Evolutionary conservation across 1,140 invertebrate species (phyloP).

Genomic region (Pseudomyrmex pallidus): DNA sequence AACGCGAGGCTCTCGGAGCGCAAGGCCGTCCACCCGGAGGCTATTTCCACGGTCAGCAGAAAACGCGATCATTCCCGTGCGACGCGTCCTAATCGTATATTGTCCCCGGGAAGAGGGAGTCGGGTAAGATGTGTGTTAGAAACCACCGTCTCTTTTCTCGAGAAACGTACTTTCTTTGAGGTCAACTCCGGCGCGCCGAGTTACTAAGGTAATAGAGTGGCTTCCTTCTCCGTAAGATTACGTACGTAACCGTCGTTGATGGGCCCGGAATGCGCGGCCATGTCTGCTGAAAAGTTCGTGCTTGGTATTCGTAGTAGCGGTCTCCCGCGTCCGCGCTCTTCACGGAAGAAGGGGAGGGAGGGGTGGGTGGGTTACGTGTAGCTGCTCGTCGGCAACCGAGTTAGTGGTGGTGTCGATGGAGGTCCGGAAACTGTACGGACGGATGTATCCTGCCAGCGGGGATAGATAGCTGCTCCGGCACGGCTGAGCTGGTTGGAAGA

Average conservation of each 20-base stretch:
- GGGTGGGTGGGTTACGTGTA: background rate
- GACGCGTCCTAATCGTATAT: conserved; percentile 63
- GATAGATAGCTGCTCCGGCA: conserved; percentile 48
- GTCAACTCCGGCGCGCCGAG: conserved; percentile 27
- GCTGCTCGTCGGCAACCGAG: conserved; percentile 26
- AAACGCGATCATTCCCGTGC: conserved; percentile 60
- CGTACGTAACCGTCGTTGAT: background rate
- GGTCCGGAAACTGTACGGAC: conserved; percentile 63
- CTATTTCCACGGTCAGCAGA: conserved; percentile 61
- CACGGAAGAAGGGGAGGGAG: too few relatives aligned
- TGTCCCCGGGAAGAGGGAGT: conserved; percentile 29
- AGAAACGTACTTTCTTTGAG: conserved; percentile 41
- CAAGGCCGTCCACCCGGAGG: background rate
- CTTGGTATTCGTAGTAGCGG: conserved; percentile 60
- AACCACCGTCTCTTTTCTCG: background rate
- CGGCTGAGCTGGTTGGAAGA: conserved; percentile 56
- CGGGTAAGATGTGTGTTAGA: too few relatives aligned
- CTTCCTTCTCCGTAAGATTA: conserved; percentile 20
- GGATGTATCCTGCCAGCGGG: conserved; percentile 63
- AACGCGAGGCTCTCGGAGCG: background rate
- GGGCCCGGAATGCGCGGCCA: conserved; percentile 16
- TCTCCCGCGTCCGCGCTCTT: background rate
- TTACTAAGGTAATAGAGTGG: conserved; percentile 32
- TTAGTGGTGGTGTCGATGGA: conserved; percentile 58
- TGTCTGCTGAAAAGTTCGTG: conserved; percentile 59